A percentile compares a stretch with the other conserved stretches of the same genome.
Evolutionary conservation across 2,888 invertebrate genomes (phyloP).

Genomic region (Temnothorax unifasciatus): DNA sequence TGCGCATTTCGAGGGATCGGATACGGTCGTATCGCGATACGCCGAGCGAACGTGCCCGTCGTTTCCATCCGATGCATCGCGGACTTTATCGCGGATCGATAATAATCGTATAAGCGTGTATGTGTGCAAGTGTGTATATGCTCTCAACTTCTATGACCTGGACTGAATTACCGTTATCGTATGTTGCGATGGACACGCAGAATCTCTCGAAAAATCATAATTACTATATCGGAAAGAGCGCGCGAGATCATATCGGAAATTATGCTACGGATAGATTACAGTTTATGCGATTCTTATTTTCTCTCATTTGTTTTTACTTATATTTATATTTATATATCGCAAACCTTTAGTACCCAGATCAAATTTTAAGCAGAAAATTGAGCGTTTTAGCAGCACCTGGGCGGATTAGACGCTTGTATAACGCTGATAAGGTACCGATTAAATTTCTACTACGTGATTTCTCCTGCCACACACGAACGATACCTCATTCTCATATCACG

Average conservation of each 20-base stretch:
- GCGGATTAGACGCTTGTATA: not conserved
- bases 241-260: not conserved
- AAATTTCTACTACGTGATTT: conserved; percentile 5
- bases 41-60: conserved; percentile 19
- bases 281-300: not conserved
- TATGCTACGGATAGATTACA: not conserved
- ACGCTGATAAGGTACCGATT: not conserved
- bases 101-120: conserved; percentile 21
- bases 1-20: conserved; percentile 33
- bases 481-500: not conserved
- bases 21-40: conserved; percentile 36
- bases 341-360: not conserved
- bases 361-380: not conserved
- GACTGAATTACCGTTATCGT: conserved; percentile 26
- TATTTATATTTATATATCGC: not conserved
- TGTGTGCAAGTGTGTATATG: not conserved
- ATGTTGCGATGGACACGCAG: not conserved
- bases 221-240: not conserved
- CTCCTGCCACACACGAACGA: not conserved
- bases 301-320: not conserved
- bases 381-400: not conserved
- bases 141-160: not conserved
- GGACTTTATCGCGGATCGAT: conserved; percentile 53
- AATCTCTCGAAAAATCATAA: not conserved
- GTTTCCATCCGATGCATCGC: conserved; percentile 33